These are phyloP conservation scores for Trididemnum clinides DNA, from an alignment of 23 tunicate genomes.

Conservation along the genomic window DNA sequence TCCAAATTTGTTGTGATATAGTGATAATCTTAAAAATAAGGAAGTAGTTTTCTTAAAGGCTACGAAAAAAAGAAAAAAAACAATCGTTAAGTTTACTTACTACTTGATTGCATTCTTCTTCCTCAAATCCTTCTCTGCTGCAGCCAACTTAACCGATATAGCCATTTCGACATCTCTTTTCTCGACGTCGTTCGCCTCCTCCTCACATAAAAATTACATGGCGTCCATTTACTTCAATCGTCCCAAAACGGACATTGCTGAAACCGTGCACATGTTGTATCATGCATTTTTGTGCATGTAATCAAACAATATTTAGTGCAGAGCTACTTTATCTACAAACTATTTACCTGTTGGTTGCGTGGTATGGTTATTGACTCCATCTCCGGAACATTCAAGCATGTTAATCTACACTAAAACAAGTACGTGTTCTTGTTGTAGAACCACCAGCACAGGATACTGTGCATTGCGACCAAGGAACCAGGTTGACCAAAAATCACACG, in stretches of 20 bases:
- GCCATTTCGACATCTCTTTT: slow-evolving; percentile 39
- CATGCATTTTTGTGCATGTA: neutral
- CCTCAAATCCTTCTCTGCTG: neutral
- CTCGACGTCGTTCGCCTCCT: slow-evolving; percentile 19
- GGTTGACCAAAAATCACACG: slow-evolving; percentile 33
- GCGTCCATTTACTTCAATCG: slow-evolving; percentile 31
- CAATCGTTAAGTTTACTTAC: too few relatives aligned
- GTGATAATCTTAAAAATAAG: too few relatives aligned
- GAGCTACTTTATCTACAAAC: too few relatives aligned
- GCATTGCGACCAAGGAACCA: slow-evolving; percentile 43
- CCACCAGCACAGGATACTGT: slow-evolving; percentile 68
- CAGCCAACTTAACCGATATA: slow-evolving; percentile 48
- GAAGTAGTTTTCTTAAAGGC: too few relatives aligned
- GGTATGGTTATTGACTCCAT: neutral
- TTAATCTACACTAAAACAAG: slow-evolving; percentile 50
- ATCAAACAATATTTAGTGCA: too few relatives aligned
- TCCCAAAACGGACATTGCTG: slow-evolving; percentile 51
- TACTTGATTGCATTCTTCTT: slow-evolving; percentile 26
- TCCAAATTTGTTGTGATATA: too few relatives aligned
- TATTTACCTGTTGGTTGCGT: slow-evolving; percentile 25
- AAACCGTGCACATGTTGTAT: neutral
- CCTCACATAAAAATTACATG: slow-evolving; percentile 43
- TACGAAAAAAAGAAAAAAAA: too few relatives aligned
- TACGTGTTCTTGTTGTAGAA: slow-evolving; percentile 20
- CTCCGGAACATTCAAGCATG: neutral